Evolutionary conservation across 2,888 invertebrate genomes (phyloP), one percentile per base, ranked within the genome.

Genomic region (Melieria omissa): DNA sequence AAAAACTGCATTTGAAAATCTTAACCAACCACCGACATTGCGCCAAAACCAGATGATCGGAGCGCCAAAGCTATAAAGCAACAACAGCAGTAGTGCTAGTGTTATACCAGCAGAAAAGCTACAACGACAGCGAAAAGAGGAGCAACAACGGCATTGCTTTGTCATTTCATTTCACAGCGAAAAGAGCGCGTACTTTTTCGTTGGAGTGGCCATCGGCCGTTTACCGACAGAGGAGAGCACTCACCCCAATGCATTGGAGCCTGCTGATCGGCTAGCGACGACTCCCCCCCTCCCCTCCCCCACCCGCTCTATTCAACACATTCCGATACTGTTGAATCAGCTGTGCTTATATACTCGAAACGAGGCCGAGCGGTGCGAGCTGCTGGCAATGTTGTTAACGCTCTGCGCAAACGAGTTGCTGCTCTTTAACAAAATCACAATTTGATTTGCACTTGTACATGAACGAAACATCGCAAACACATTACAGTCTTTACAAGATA

Each of bases 11-110:
- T 73, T 73, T 67, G 73, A 68, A 73, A 73, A 65, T 65, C 55
- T 29, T 49, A 57, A 54, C 46, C 54, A 46, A 61, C 63, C 44
- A 46, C 63, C 41, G 73, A 71, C 73, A 78, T 76, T 76, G 78
- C 78, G 78, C 78, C 78, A 78, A 78, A 78, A 78, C 70, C 77
- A 77, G 76, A 78, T 77, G 77, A 77, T 77, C 75, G 73, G 72
- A 76, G 77, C 78, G 78, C 76, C 77, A 78, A 77, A 76, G 69
- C 72, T 14, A 62, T 46, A 69, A 44, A 12, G 64, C 61, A 65
- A 57, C 9, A 74, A 62, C 61, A 66, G 58, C 49, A 62, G 47
- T 63, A 16, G 63, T 41, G 63, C 64, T 41, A 70, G 42, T 14
- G 29, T 29, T 29, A 69, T 52, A 66, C 61, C 64, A 73, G 70